Evolutionary conservation across 2,888 invertebrate genomes (phyloP).

Genomic region (Dorcus parallelipipedus): DNA sequence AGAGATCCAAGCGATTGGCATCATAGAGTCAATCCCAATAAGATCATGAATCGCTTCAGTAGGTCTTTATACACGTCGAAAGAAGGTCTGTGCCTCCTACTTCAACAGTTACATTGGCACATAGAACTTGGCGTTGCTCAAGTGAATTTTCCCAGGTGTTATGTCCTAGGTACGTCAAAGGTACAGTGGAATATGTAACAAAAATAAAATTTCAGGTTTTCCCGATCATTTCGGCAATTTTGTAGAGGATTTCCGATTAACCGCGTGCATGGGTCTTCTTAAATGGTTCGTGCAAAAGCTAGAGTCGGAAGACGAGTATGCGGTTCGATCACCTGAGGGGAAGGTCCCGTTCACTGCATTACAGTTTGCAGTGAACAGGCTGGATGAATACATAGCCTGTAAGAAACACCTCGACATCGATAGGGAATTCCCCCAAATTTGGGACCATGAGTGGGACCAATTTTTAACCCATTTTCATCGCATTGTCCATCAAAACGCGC

Average conservation of each 20-base stretch:
- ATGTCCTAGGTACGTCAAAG: slow-evolving; percentile 60
- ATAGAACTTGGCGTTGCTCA: slow-evolving; percentile 77
- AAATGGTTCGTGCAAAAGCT: slow-evolving; percentile 67
- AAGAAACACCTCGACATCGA: slow-evolving; percentile 75
- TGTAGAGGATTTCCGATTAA: slow-evolving; percentile 84
- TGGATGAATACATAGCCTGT: slow-evolving; percentile 72
- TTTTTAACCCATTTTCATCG: slow-evolving; percentile 69
- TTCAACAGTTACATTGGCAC: slow-evolving; percentile 83
- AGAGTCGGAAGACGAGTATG: slow-evolving; percentile 53
- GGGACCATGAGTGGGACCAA: slow-evolving; percentile 89
- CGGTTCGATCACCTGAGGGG: slow-evolving; percentile 57
- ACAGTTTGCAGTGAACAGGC: slow-evolving; percentile 77
- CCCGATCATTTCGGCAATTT: slow-evolving; percentile 80
- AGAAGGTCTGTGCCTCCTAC: slow-evolving; percentile 75
- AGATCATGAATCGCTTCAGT: slow-evolving; percentile 77
- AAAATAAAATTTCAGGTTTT: slow-evolving; percentile 50
- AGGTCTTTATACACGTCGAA: slow-evolving; percentile 90
- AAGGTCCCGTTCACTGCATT: slow-evolving; percentile 72
- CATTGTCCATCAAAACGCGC: slow-evolving; percentile 61
- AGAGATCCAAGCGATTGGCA: slow-evolving; percentile 78
- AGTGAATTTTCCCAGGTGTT: slow-evolving; percentile 83
- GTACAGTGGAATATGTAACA: not conserved
- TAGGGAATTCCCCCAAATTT: slow-evolving; percentile 58
- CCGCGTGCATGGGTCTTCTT: slow-evolving; percentile 80
- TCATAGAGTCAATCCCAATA: slow-evolving; percentile 58